Evolutionary conservation across 2,888 invertebrate genomes (phyloP).

Genomic region (Sinhomidia bicolor): DNA sequence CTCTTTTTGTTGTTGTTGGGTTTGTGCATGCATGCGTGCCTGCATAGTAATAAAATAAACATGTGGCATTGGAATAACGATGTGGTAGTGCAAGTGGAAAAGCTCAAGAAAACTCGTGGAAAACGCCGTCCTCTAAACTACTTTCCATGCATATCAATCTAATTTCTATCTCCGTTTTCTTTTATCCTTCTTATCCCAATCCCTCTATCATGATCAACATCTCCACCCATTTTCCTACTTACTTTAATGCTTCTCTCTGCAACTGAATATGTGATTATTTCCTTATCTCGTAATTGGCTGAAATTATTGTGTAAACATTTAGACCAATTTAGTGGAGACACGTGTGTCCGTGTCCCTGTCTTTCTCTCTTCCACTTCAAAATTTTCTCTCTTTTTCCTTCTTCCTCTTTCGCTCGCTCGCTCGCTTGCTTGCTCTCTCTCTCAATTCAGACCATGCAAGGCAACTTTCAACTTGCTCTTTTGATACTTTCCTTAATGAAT

Average conservation of each 20-base stretch:
- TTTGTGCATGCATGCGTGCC: constrained; percentile 1
- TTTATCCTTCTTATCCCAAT: background rate
- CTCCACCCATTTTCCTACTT: background rate
- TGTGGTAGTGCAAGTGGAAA: no score
- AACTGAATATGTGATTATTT: constrained; percentile 34
- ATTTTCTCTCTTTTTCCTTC: no score
- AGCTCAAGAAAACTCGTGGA: no score
- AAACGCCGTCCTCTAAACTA: background rate
- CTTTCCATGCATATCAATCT: constrained; percentile 39
- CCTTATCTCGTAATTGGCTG: constrained; percentile 50
- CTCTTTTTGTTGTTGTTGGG: background rate
- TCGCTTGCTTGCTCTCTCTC: no score
- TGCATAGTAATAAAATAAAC: constrained; percentile 40
- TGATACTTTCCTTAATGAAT: constrained; percentile 44
- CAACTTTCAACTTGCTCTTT: background rate
- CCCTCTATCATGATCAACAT: background rate
- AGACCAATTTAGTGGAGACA: constrained; percentile 2
- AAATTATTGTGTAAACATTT: constrained; percentile 44
- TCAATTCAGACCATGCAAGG: background rate
- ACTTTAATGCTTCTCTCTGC: background rate
- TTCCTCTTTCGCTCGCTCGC: background rate
- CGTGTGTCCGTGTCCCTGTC: background rate
- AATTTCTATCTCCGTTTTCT: background rate
- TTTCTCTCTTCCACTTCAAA: background rate
- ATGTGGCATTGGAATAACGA: background rate